Conservation (phyloP, 1,140 invertebrate species). For the Bicyclus anynana region DNA sequence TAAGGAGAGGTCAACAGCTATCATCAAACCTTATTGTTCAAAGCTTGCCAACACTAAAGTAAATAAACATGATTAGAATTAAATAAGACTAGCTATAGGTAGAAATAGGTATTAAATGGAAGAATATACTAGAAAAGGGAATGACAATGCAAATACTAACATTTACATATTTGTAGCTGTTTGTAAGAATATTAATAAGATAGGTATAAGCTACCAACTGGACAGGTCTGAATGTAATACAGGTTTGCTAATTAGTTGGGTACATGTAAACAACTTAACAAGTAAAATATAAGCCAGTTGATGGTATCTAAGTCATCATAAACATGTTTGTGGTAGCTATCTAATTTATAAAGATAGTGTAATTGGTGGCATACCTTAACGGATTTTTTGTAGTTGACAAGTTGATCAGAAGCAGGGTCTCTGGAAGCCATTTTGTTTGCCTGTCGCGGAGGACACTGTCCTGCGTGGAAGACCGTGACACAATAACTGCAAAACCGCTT, state of each 20-base stretch:
- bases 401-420: conserved; percentile 83
- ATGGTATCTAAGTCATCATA: too few relatives aligned
- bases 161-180: background rate
- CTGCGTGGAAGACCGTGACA: conserved; percentile 53
- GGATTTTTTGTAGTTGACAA: conserved; percentile 81
- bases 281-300: background rate
- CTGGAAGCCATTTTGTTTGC: conserved; percentile 71
- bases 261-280: background rate
- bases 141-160: background rate
- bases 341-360: too few relatives aligned
- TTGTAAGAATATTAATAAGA: too few relatives aligned
- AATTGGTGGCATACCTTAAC: conserved; percentile 76
- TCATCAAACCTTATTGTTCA: too few relatives aligned
- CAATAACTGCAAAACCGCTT: conserved; percentile 39
- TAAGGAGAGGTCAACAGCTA: background rate
- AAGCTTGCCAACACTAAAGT: too few relatives aligned
- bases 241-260: background rate
- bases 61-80: too few relatives aligned
- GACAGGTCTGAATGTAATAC: background rate
- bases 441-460: conserved; percentile 10
- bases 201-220: too few relatives aligned
- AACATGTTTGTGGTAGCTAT: too few relatives aligned
- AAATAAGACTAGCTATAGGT: background rate
- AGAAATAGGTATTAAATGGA: background rate
- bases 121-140: background rate